These are phyloP conservation scores for Cetonia aurata DNA, from an alignment of 2,888 invertebrate genomes.

Conservation along the genomic window DNA sequence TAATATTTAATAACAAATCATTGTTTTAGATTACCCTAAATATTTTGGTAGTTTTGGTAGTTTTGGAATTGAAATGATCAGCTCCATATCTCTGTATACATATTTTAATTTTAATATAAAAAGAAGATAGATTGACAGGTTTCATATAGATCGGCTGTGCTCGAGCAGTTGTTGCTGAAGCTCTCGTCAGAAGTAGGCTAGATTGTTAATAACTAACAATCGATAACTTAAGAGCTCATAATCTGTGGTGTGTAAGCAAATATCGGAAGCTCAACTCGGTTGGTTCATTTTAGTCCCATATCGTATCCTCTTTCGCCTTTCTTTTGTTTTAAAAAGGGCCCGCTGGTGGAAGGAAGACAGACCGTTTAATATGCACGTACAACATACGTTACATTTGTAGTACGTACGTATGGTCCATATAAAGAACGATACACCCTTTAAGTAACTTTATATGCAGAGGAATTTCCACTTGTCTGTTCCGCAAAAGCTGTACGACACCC, in stretches of 20 bases:
- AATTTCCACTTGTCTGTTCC: constrained; percentile 29
- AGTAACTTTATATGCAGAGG: constrained; percentile 33
- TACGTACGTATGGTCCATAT: neutral
- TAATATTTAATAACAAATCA: too few relatives aligned
- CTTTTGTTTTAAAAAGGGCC: constrained; percentile 30
- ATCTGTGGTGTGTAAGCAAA: constrained; percentile 58
- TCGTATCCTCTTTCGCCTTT: constrained; percentile 36
- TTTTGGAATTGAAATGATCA: too few relatives aligned
- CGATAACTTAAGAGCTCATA: constrained; percentile 58
- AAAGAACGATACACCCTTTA: constrained; percentile 22
- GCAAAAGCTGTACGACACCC: too few relatives aligned
- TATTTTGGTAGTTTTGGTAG: too few relatives aligned
- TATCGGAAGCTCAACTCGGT: constrained; percentile 53
- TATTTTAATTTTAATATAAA: too few relatives aligned
- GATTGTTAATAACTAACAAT: constrained; percentile 58
- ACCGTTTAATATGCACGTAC: constrained; percentile 31
- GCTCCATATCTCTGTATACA: too few relatives aligned
- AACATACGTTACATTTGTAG: too few relatives aligned
- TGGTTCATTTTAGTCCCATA: constrained; percentile 43
- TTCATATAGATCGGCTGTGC: constrained; percentile 42
- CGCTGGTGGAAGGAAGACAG: constrained; percentile 32
- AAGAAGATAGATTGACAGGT: neutral
- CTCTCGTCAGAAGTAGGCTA: constrained; percentile 53
- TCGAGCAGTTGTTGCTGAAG: constrained; percentile 49
- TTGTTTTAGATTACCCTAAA: too few relatives aligned